Evolutionary conservation across 2,888 invertebrate species (phyloP), one percentile per base, ranked within the genome.

Genomic region (Perizoma affinitatum): DNA sequence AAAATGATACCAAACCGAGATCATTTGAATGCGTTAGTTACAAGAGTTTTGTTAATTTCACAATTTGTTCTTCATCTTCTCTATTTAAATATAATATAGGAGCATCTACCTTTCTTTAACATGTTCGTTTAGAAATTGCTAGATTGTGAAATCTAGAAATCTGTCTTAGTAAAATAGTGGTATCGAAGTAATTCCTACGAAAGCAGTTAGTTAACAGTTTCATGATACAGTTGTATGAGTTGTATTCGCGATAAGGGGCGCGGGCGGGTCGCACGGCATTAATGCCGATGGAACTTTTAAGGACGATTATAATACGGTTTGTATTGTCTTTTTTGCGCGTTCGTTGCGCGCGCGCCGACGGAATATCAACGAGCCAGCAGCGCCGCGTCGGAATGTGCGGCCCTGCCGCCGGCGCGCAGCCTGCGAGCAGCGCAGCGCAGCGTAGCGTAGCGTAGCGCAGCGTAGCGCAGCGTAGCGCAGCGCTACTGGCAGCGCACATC

Each of bases 251-350:
- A 7, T 7, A 8, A 54, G 6, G 3, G 22, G 22, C 22, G 22
- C 46, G 46, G 43, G 35, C 50, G 38, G 47, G 22, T 40, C 10
- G 35, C 33, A 10, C 82, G 82, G 83, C 78, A 85, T 86, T 89
- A 81, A 87, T 86, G 78, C 80, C 82, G 86, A 86, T 86, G 84
- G 82, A 87, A 88, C 85, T 84, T 88, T 90, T 88, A 84, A 84
- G 84, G 83, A 83, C 85, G 80, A 83, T 88, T 88, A 87, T 86
- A 86, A 88, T 90, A 86, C 84, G 81, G 76, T 86, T 22, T 84
- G 86, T 87, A 86, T 88, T 87, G 89, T 89, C 81, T 88, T 89
- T 88, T 89, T 89, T 87, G 87, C 87, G 82, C 80, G 86, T 81
- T 80, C 74, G 63, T 81, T 82, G 81, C 79, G 86, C 83, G 86